Conservation (phyloP, 2,113 vertebrate genomes). For the Scophthalmus maximus region DNA sequence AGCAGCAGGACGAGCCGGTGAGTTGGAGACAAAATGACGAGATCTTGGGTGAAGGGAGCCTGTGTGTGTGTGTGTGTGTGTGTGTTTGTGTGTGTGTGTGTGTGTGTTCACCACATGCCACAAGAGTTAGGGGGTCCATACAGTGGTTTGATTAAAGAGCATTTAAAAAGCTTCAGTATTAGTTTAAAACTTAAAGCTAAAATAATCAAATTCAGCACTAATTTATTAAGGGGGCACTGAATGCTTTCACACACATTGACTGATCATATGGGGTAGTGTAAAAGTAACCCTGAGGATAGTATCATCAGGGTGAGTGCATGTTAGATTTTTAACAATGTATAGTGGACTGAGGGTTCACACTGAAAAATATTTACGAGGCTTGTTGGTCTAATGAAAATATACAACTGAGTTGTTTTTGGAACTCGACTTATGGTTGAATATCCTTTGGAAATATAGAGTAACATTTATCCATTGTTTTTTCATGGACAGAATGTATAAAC, state of each 20-base stretch:
- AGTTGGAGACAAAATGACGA: constrained; percentile 19
- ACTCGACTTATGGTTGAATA: background rate
- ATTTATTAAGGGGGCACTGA: background rate
- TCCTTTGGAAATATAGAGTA: background rate
- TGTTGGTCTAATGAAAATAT: background rate
- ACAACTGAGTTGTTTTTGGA: background rate
- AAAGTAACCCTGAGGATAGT: background rate
- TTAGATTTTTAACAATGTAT: too few species aligned
- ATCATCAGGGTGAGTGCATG: background rate
- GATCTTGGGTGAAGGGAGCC: background rate
- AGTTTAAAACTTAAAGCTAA: too few species aligned
- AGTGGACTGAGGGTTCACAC: background rate
- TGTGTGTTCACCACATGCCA: background rate
- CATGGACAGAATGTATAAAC: too few species aligned
- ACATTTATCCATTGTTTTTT: too few species aligned
- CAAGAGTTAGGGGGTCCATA: background rate
- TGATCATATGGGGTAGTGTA: background rate
- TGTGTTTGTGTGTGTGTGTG: background rate
- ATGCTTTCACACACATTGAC: too few species aligned
- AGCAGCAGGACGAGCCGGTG: constrained; percentile 78
- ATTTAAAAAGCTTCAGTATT: background rate
- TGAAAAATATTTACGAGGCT: background rate
- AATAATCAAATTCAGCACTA: too few species aligned
- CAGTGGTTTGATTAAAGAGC: background rate
- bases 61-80: background rate